A percentile compares a stretch with the other conserved stretches of the same genome.
Evolutionary conservation across 2,888 invertebrate species (phyloP).

Genomic region (Formica aserva): DNA sequence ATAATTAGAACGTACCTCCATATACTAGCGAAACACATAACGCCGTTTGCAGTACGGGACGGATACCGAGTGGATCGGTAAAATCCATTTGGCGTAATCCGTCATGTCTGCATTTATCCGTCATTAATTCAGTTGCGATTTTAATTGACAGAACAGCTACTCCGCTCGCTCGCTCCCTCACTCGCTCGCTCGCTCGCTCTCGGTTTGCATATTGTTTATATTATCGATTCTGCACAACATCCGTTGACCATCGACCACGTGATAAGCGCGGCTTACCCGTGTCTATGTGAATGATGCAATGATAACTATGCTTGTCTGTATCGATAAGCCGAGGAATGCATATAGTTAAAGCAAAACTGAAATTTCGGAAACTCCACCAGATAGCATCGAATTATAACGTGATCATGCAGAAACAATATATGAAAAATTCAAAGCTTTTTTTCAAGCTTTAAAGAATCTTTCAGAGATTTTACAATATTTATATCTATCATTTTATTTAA

Average conservation of each 20-base stretch:
- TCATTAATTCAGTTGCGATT: slow-evolving; percentile 59
- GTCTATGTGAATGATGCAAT: slow-evolving; percentile 46
- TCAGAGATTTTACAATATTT: background rate
- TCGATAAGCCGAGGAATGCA: slow-evolving; percentile 32
- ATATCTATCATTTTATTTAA: background rate
- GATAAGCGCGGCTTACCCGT: slow-evolving; percentile 34
- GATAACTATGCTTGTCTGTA: slow-evolving; percentile 46
- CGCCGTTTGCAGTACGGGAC: slow-evolving; percentile 28
- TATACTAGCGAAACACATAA: background rate
- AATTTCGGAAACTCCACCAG: slow-evolving; percentile 32
- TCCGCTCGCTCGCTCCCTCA: slow-evolving; percentile 5
- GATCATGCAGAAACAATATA: background rate
- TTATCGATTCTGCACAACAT: slow-evolving; percentile 47
- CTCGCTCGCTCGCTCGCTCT: slow-evolving; percentile 7
- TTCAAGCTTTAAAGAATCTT: background rate
- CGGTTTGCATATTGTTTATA: slow-evolving; percentile 48
- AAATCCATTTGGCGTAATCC: slow-evolving; percentile 49
- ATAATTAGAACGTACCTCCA: slow-evolving; percentile 33
- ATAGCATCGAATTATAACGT: slow-evolving; percentile 5
- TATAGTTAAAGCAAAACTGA: slow-evolving; percentile 41
- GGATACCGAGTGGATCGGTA: slow-evolving; percentile 33
- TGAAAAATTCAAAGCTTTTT: background rate
- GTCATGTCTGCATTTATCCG: slow-evolving; percentile 49
- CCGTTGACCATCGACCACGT: slow-evolving; percentile 11
- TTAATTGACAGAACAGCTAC: slow-evolving; percentile 54